Evolutionary conservation across 2,113 vertebrate species (phyloP).

Genomic region (Mastomys natalensis): DNA sequence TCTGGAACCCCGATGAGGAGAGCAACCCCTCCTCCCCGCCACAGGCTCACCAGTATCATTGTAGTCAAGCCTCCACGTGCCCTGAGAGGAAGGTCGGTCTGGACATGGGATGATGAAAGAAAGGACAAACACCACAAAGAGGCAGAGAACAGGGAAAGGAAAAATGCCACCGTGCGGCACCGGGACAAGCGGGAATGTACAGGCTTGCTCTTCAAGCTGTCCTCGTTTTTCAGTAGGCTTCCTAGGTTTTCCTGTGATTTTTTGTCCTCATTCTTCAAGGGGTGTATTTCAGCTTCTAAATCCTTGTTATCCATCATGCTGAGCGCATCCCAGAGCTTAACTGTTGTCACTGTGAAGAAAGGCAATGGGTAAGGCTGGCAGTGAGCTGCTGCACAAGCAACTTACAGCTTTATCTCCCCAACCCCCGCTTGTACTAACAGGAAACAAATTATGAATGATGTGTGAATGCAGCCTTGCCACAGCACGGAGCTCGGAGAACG

Average conservation of each 20-base stretch:
- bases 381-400: neutral
- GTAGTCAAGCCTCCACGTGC: constrained; percentile 88
- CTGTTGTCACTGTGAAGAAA: constrained; percentile 41
- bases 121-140: constrained; percentile 93
- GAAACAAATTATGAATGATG: neutral
- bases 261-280: constrained; percentile 90
- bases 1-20: no score
- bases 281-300: constrained; percentile 89
- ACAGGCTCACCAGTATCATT: constrained; percentile 85
- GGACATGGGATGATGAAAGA: constrained; percentile 97
- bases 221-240: constrained; percentile 77
- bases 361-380: neutral
- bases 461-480: neutral
- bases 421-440: neutral
- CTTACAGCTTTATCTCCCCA: no score
- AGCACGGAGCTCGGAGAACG: neutral
- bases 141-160: constrained; percentile 93
- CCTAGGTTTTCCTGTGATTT: constrained; percentile 81
- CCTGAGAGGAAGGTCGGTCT: constrained; percentile 88
- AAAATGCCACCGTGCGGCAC: constrained; percentile 92
- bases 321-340: constrained; percentile 51
- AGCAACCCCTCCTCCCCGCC: no score
- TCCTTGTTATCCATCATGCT: constrained; percentile 87
- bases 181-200: constrained; percentile 87
- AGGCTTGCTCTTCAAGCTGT: constrained; percentile 63